Evolutionary conservation across 2,888 invertebrate species (phyloP).

Genomic region (Microctonus hyperodae): DNA sequence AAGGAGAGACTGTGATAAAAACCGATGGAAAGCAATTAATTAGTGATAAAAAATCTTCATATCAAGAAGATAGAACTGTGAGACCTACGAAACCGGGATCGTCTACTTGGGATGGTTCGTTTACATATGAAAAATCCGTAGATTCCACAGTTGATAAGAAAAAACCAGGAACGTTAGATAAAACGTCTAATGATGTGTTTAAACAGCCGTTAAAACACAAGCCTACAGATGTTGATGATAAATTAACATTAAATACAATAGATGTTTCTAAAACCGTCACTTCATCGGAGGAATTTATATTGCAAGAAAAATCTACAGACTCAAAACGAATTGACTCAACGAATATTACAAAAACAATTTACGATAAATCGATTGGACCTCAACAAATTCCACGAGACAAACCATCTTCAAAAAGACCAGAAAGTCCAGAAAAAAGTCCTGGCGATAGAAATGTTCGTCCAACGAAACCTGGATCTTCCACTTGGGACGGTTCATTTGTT

Average conservation of each 20-base stretch:
- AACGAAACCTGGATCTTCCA: slow-evolving; percentile 49
- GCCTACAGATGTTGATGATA: neutral
- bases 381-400: slow-evolving; percentile 1
- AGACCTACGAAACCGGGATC: slow-evolving; percentile 43
- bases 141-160: slow-evolving; percentile 27
- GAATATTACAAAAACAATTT: neutral
- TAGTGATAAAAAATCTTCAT: slow-evolving; percentile 15
- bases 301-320: neutral
- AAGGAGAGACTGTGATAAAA: neutral
- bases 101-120: slow-evolving; percentile 50
- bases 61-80: slow-evolving; percentile 29
- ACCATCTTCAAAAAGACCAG: slow-evolving; percentile 25
- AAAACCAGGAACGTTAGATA: slow-evolving; percentile 37
- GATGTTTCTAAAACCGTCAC: neutral
- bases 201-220: slow-evolving; percentile 20
- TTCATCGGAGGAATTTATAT: slow-evolving; percentile 7
- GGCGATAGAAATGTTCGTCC: slow-evolving; percentile 41
- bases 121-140: slow-evolving; percentile 42
- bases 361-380: neutral
- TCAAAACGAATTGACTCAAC: slow-evolving; percentile 23
- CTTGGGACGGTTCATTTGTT: slow-evolving; percentile 52
- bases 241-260: slow-evolving; percentile 20
- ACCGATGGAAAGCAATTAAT: neutral
- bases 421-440: slow-evolving; percentile 42
- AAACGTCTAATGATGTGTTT: slow-evolving; percentile 15